Evolutionary conservation across 2,888 invertebrate genomes (phyloP), one percentile per base, ranked within the genome.

Genomic region (Lycia hirtaria): DNA sequence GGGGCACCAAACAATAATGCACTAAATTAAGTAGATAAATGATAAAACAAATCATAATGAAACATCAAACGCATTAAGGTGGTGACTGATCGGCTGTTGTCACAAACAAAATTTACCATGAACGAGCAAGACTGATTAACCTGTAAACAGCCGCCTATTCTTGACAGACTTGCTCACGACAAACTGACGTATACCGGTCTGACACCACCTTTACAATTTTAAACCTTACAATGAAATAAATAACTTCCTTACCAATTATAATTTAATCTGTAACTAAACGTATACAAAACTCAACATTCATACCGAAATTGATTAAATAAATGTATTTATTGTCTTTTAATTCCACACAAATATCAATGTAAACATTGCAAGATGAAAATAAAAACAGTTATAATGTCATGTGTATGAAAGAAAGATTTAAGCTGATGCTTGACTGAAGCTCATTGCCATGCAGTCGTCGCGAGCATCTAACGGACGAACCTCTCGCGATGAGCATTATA

Each of bases 211-310:
- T n/a, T n/a, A 62, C 41, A 33, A 59, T 54, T 63, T 65, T 56
- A 67, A 64, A 66, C 14, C 32, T 60, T 65, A 57, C 41, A 56
- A 54, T 52, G 44, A 33, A 64, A 59, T 58, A 60, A 54, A 57
- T 60, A 47, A 56, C 49, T 56, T 65, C 49, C 58, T 60, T 59
- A 56, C 33, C 52, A 45, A 48, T 52, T 59, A 64, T 24, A 62
- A 47, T 44, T 45, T 37, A 12, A 45, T 3, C 33, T 44, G 6
- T 3, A n/a, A 41, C 26, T 41, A 41, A 15, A 41, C 26, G 26
- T 41, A 41, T 6, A 41, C 24, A 43, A 26, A 10, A 43, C 24
- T 24, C n/a, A 33, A 35, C 26, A 51, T 26, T 33, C 12, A 19
- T 24, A 35, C 19, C 41, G 10, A 41, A 20, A 22, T 9, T 24